phyloP scores from a whole-genome alignment of 2,888 invertebrate species.

The Caenorhabditis becei region DNA sequence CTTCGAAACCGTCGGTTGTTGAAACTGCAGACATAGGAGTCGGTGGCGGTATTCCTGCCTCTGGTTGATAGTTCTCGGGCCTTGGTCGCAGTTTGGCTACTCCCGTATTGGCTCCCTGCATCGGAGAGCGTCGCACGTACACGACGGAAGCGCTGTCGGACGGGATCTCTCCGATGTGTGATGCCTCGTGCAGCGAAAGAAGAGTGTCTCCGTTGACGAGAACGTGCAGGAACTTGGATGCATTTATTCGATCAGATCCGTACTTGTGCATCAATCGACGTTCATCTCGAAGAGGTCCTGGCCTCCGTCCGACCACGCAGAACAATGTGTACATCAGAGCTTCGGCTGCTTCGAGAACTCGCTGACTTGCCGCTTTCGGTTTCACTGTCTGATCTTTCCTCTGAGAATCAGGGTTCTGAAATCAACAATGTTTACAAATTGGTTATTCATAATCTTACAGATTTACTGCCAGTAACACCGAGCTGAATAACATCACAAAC shows the following conservation, averaged over 20 bases:
- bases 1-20: constrained; percentile 39
- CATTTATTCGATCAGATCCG: constrained; percentile 71
- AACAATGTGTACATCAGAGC: constrained; percentile 87
- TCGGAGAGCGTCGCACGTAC: constrained; percentile 72
- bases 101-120: constrained; percentile 69
- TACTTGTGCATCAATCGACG: constrained; percentile 71
- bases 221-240: constrained; percentile 74
- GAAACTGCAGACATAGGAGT: constrained; percentile 62
- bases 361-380: constrained; percentile 89
- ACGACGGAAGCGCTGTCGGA: constrained; percentile 58
- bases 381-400: constrained; percentile 8
- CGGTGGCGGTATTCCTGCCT: constrained; percentile 39
- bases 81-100: constrained; percentile 58
- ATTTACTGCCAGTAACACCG: constrained; percentile 90
- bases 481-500: constrained; percentile 97
- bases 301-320: constrained; percentile 63
- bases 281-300: constrained; percentile 72
- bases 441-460: not conserved
- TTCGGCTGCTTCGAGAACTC: constrained; percentile 98
- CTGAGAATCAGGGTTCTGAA: constrained; percentile 29
- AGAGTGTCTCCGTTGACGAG: constrained; percentile 77
- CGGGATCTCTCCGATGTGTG: constrained; percentile 70
- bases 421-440: not conserved
- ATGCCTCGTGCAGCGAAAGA: constrained; percentile 78
- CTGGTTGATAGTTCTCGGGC: constrained; percentile 31